Evolutionary conservation across 2,888 invertebrate species (phyloP), one percentile per base, ranked within the genome.

Genomic region (Leptinotarsa haldemani): DNA sequence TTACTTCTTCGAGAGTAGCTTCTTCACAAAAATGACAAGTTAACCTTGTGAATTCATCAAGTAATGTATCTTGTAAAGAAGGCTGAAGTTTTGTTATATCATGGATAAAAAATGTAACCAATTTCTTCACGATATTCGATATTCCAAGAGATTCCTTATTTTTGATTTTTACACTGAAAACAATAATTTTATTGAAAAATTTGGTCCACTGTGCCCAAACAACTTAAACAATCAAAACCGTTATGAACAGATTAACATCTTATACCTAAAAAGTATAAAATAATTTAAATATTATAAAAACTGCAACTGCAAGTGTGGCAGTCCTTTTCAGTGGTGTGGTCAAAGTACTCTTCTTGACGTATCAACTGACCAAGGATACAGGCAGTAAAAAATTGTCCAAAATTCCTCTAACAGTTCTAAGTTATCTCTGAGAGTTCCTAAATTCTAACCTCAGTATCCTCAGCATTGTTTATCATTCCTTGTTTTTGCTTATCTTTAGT

Each of bases 91-190:
- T 86, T 30, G 85, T 82, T 80, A 92, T 82, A 81, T 90, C 87
- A 48, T 88, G 84, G 67, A 90, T 88, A 84, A 91, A 91, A 86
- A 90, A 90, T 74, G 90, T 86, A 47, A 91, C 88, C 22, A 94
- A 84, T 83, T 92, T 92, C 76, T 90, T 89, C 65, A 93, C 89
- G 65, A 93, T 91, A 82, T 90, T 90, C 48, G 93, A 91, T 66
- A 94, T 89, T 3, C 93, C 93, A 71, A 93, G 87, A 2, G 92
- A 91, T 87, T 94, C 94, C 78, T 91, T 89, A 77, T 91, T 91
- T 70, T 89, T 89, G 22, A 93, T 88, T 72, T 90, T 90, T 65
- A 91, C 89, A 81, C 90, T 91, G 84, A 73, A 86, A 86, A 77
- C n/a, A 71, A 73, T 56, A 5, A 40, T 9, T 40, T 40, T 2